phyloP scores from a whole-genome alignment of 23 tunicate species.

The Ascidia mentula region DNA sequence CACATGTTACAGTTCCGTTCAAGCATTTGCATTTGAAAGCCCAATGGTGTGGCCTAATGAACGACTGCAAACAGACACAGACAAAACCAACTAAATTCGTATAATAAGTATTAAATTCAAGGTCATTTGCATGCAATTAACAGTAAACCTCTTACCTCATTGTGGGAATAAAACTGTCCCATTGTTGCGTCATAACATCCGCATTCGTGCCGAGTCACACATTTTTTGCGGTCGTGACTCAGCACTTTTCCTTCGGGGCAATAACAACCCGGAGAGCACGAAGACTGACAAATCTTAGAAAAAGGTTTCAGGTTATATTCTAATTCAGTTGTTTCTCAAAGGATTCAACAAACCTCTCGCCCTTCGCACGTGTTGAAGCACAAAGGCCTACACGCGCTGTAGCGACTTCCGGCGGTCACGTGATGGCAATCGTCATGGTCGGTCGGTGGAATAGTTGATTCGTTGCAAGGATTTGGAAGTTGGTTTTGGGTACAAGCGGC shows the following conservation, averaged over 20 bases:
- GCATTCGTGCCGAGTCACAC: conserved; percentile 11
- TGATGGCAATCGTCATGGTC: background rate
- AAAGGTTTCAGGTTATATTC: too few relatives aligned
- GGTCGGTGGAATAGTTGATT: background rate
- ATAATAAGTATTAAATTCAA: too few relatives aligned
- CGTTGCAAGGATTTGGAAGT: background rate
- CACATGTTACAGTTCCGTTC: conserved; percentile 27
- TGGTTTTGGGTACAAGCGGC: background rate
- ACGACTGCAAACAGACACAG: background rate
- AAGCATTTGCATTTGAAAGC: conserved; percentile 21
- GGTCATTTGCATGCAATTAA: too few relatives aligned
- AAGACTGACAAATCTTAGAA: conserved; percentile 13
- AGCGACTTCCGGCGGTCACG: conserved; percentile 13
- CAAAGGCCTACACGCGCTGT: conserved; percentile 24
- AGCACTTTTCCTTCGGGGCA: conserved; percentile 19
- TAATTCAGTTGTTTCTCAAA: too few relatives aligned
- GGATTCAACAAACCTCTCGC: background rate
- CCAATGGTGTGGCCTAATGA: background rate
- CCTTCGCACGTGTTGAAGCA: conserved; percentile 26
- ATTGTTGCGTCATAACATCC: conserved; percentile 9
- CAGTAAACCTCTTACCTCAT: background rate
- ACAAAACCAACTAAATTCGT: too few relatives aligned
- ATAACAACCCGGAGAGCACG: conserved; percentile 32
- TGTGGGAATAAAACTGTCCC: background rate
- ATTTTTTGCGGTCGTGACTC: background rate